Evolutionary conservation across 2,888 invertebrate species (phyloP).

Genomic region (Mycalesis mineus): DNA sequence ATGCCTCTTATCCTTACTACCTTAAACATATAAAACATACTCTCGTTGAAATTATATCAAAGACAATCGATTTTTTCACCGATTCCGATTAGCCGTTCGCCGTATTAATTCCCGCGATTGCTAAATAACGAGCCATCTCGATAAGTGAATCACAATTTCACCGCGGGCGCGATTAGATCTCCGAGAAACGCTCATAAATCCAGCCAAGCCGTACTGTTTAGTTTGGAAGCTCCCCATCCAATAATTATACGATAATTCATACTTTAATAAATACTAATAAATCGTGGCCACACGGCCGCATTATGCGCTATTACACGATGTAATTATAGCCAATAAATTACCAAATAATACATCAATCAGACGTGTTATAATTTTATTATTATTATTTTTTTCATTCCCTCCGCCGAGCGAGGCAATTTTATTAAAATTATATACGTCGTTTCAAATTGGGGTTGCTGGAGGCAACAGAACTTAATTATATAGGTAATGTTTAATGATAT

Average conservation of each 20-base stretch:
- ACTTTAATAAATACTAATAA: slow-evolving; percentile 78
- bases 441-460: slow-evolving; percentile 72
- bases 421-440: slow-evolving; percentile 74
- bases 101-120: not conserved
- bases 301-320: slow-evolving; percentile 76
- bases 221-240: slow-evolving; percentile 70
- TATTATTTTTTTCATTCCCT: slow-evolving; percentile 45
- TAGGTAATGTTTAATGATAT: slow-evolving; percentile 77
- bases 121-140: slow-evolving; percentile 32
- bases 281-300: slow-evolving; percentile 66
- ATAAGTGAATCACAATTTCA: slow-evolving; percentile 41
- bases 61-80: not conserved
- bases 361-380: slow-evolving; percentile 74
- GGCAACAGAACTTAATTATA: slow-evolving; percentile 75
- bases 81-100: not conserved
- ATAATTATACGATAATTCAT: slow-evolving; percentile 78
- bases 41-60: no score
- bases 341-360: slow-evolving; percentile 79
- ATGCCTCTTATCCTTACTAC: no score
- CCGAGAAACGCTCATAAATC: slow-evolving; percentile 71
- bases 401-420: slow-evolving; percentile 69
- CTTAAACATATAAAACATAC: no score
- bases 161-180: slow-evolving; percentile 61
- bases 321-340: slow-evolving; percentile 77
- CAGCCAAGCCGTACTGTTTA: slow-evolving; percentile 71